Conservation (phyloP, 2,113 vertebrate species). For the Semnornis frantzii region DNA sequence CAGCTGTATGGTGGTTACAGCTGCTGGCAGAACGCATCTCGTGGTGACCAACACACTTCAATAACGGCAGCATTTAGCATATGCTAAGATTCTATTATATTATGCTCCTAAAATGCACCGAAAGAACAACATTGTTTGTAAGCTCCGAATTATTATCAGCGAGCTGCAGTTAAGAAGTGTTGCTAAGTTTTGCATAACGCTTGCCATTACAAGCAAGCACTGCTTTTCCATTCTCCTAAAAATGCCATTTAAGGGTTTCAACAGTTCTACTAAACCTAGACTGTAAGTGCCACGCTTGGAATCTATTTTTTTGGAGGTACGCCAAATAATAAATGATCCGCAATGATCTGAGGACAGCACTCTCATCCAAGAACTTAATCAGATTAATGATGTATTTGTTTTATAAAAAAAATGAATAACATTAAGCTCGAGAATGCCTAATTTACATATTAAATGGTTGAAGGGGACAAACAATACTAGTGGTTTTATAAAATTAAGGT, state of each 20-base stretch:
- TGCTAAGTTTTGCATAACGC: constrained; percentile 72
- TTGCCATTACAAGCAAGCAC: constrained; percentile 55
- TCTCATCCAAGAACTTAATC: constrained; percentile 88
- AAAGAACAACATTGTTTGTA: constrained; percentile 66
- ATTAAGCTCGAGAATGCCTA: constrained; percentile 81
- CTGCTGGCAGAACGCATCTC: background rate
- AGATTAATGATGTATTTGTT: constrained; percentile 94
- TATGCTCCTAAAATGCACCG: constrained; percentile 50
- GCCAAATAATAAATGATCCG: constrained; percentile 81
- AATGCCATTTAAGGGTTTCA: constrained; percentile 67
- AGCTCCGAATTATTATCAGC: constrained; percentile 67
- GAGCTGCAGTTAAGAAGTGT: constrained; percentile 74
- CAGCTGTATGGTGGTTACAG: rapidly evolving
- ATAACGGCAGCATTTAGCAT: constrained; percentile 50
- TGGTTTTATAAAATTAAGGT: constrained; percentile 74
- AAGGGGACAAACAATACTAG: constrained; percentile 75
- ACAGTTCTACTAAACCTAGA: constrained; percentile 71
- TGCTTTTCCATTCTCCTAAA: constrained; percentile 69
- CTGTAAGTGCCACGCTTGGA: constrained; percentile 77
- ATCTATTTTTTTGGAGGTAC: constrained; percentile 79
- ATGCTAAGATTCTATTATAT: constrained; percentile 48
- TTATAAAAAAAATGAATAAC: constrained; percentile 90
- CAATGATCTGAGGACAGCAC: constrained; percentile 81
- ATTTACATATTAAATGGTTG: constrained; percentile 80
- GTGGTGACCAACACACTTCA: background rate